Evolutionary conservation across 2,888 invertebrate genomes (phyloP).

Genomic region (Mimachlamys varia): DNA sequence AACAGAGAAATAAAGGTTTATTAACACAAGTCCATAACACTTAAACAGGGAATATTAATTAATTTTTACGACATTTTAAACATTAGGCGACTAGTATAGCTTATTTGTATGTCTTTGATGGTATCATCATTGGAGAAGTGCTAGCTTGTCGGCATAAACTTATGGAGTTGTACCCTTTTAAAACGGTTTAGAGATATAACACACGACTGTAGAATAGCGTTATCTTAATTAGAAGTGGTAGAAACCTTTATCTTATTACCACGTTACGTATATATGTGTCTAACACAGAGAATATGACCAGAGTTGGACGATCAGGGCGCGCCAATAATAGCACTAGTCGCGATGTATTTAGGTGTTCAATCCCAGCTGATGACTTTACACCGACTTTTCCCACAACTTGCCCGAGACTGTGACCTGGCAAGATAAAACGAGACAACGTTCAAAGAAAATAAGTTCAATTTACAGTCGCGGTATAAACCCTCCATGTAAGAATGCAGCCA

Average conservation of each 20-base stretch:
- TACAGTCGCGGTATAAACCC: not conserved
- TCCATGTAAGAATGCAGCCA: not conserved
- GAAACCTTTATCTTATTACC: no score
- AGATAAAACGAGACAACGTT: not conserved
- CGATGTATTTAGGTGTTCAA: not conserved
- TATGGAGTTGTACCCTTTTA: not conserved
- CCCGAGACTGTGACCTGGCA: not conserved
- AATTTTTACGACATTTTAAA: no score
- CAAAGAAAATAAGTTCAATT: slow-evolving; percentile 22
- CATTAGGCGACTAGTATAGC: not conserved
- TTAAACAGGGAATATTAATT: not conserved
- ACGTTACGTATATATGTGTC: not conserved
- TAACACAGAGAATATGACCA: not conserved
- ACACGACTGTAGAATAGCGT: not conserved
- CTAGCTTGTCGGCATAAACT: not conserved
- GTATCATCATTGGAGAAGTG: not conserved
- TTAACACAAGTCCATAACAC: no score
- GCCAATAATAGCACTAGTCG: not conserved
- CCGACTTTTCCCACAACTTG: not conserved
- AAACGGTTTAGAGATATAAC: no score
- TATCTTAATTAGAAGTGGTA: no score
- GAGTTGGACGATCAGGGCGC: not conserved
- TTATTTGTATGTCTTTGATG: not conserved
- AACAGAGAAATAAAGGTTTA: no score
- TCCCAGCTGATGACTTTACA: not conserved